Evolutionary conservation across 2,888 invertebrate species (phyloP).

Genomic region (Drosophila paramelanica): DNA sequence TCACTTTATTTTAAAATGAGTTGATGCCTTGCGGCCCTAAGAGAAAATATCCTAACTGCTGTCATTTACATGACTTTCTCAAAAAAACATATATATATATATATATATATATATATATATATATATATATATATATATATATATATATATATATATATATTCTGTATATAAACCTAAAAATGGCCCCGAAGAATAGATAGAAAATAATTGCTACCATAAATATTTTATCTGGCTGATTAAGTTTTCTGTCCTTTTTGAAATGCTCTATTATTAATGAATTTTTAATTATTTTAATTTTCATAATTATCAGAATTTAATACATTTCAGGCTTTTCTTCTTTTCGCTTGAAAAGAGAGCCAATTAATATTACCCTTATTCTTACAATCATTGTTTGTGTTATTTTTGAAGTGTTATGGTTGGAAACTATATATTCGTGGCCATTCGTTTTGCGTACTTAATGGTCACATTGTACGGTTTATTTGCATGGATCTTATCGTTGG

Average conservation of each 20-base stretch:
- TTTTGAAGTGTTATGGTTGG: neutral
- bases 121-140: neutral
- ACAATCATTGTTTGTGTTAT: too few relatives aligned
- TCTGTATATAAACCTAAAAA: neutral
- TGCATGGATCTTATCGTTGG: slow-evolving; percentile 8
- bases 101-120: neutral
- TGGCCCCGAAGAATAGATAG: too few relatives aligned
- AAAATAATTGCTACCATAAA: too few relatives aligned
- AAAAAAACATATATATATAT: neutral
- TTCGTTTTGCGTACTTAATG: slow-evolving; percentile 25
- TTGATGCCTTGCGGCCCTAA: neutral
- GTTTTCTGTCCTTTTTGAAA: too few relatives aligned
- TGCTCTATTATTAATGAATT: too few relatives aligned
- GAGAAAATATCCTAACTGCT: neutral
- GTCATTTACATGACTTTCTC: neutral
- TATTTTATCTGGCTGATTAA: too few relatives aligned
- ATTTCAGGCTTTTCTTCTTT: too few relatives aligned
- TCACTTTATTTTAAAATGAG: slow-evolving; percentile 34
- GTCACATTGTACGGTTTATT: slow-evolving; percentile 42
- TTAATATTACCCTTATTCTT: too few relatives aligned
- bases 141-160: neutral
- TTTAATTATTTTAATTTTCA: too few relatives aligned
- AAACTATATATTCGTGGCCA: neutral
- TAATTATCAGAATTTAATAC: too few relatives aligned
- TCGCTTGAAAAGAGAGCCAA: too few relatives aligned